Percentiles rank a stretch among this genome's conserved stretches.
These are phyloP conservation scores for Otus sunia DNA, from an alignment of 2,113 vertebrate species.

Conservation along the genomic window DNA sequence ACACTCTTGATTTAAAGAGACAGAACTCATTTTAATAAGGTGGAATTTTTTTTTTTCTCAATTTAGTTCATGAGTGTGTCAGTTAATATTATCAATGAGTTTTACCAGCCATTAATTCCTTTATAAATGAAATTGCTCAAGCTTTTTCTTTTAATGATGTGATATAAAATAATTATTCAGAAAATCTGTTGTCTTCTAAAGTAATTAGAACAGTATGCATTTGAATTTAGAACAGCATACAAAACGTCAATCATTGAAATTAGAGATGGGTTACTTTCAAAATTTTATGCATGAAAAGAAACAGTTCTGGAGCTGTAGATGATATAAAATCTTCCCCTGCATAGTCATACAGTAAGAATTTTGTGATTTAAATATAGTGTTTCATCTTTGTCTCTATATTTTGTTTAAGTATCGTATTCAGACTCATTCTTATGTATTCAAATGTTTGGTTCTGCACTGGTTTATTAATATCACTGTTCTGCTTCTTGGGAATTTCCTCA, in stretches of 20 bases:
- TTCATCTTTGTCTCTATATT: not conserved
- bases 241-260: conserved; percentile 8
- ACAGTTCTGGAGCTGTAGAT: not conserved
- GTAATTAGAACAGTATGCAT: not conserved
- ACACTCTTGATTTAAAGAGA: not conserved
- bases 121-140: not conserved
- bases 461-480: not conserved
- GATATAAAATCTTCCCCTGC: not conserved
- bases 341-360: not conserved
- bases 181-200: not conserved
- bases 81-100: not conserved
- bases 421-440: not conserved
- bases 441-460: not conserved
- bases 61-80: not conserved
- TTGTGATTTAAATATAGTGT: not conserved
- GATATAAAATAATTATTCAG: not conserved
- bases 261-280: not conserved
- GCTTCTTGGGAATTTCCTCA: not conserved
- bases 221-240: not conserved
- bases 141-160: not conserved
- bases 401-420: not conserved
- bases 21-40: not conserved
- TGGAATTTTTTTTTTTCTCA: not conserved
- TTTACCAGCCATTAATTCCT: not conserved
- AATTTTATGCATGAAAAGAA: not conserved